Evolutionary conservation across 2,888 invertebrate genomes (phyloP).

Genomic region (Pollenia griseotomentosa): DNA sequence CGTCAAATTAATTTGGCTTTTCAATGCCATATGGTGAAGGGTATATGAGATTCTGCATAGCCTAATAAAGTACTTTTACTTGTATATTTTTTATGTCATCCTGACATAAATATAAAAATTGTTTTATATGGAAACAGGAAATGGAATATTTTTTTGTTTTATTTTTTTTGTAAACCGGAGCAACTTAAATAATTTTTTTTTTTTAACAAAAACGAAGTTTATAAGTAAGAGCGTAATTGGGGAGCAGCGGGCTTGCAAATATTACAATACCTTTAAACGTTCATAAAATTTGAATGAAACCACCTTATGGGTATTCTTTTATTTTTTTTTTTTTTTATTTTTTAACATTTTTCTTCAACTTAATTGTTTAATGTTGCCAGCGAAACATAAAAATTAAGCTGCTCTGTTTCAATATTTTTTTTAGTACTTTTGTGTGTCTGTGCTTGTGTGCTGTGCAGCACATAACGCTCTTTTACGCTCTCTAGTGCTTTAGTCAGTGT

Average conservation of each 20-base stretch:
- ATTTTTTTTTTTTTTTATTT: background rate
- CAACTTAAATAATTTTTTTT: background rate
- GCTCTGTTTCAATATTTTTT: background rate
- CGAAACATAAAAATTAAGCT: constrained; percentile 20
- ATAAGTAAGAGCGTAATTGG: background rate
- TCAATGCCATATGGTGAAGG: too few relatives aligned
- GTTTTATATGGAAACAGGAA: constrained; percentile 27
- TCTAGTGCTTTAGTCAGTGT: constrained; percentile 53
- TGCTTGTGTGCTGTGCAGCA: constrained; percentile 2
- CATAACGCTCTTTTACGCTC: constrained; percentile 53
- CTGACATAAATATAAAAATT: background rate
- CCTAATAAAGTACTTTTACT: too few relatives aligned
- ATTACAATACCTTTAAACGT: constrained; percentile 32
- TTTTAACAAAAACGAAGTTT: background rate
- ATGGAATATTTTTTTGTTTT: constrained; percentile 18
- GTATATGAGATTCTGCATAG: too few relatives aligned
- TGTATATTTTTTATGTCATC: too few relatives aligned
- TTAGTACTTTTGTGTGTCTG: background rate
- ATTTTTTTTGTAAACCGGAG: background rate
- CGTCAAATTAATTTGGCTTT: too few relatives aligned
- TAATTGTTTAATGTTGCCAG: constrained; percentile 69
- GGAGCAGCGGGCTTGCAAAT: background rate
- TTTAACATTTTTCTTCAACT: constrained; percentile 32
- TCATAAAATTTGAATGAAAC: constrained; percentile 60
- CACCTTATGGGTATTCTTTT: constrained; percentile 22